phyloP scores from a whole-genome alignment of 2,888 invertebrate species.

The Proisotoma minuta region DNA sequence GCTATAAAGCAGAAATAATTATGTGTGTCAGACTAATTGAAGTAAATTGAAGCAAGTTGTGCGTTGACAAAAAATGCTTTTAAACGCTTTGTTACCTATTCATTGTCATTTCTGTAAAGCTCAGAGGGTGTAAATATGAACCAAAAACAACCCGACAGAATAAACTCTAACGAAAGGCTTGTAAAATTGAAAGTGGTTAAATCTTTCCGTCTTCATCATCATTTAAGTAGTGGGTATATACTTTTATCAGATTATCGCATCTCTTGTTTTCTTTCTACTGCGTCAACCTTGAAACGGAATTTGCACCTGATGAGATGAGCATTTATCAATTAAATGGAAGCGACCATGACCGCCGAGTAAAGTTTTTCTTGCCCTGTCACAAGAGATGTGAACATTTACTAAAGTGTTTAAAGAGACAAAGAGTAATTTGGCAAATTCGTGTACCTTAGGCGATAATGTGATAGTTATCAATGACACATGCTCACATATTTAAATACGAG shows the following conservation, averaged over 20 bases:
- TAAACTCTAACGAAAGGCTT: not conserved
- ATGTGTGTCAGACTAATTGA: slow-evolving; percentile 22
- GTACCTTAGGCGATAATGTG: not conserved
- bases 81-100: no score
- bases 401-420: not conserved
- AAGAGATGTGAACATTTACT: not conserved
- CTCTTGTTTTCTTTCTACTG: not conserved
- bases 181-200: not conserved
- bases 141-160: no score
- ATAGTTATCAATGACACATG: slow-evolving; percentile 2
- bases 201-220: not conserved
- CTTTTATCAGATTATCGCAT: not conserved
- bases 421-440: not conserved
- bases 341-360: slow-evolving; percentile 1
- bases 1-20: no score
- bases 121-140: no score
- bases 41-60: slow-evolving; percentile 23
- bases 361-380: not conserved
- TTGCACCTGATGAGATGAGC: slow-evolving; percentile 3
- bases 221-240: not conserved
- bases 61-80: no score
- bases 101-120: no score
- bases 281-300: slow-evolving; percentile 3
- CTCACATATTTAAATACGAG: not conserved
- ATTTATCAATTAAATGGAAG: slow-evolving; percentile 8